Conservation (phyloP, 2,888 invertebrate species). For the Hybos culiciformis region DNA sequence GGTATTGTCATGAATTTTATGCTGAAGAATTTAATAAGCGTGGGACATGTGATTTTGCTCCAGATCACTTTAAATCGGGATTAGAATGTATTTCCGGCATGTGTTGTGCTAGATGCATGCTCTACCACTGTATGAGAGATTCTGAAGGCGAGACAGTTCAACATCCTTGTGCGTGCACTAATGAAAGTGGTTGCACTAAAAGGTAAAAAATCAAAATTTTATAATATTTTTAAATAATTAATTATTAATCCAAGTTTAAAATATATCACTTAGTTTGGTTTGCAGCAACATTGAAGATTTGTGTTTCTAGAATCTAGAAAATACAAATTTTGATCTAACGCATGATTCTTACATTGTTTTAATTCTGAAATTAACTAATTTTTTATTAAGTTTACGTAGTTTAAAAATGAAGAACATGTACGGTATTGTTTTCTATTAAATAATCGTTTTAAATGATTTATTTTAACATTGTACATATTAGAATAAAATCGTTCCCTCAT, state of each 20-base stretch:
- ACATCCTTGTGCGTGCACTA: constrained; percentile 70
- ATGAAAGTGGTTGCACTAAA: constrained; percentile 59
- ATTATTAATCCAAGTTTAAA: neutral
- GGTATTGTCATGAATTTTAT: constrained; percentile 71
- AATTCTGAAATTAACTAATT: too few species aligned
- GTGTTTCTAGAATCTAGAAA: neutral
- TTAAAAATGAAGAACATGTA: too few species aligned
- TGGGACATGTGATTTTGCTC: constrained; percentile 75
- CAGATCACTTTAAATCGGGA: constrained; percentile 66
- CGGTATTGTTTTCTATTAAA: too few species aligned
- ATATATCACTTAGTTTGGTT: neutral
- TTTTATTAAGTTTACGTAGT: too few species aligned
- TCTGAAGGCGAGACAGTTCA: constrained; percentile 75
- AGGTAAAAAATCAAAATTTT: constrained; percentile 35
- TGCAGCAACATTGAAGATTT: neutral
- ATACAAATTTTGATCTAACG: too few species aligned
- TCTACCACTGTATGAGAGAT: constrained; percentile 89
- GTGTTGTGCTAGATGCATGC: constrained; percentile 73
- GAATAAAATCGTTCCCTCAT: too few species aligned
- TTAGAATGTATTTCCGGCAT: constrained; percentile 76
- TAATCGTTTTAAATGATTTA: too few species aligned
- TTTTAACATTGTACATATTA: too few species aligned
- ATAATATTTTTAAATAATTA: neutral
- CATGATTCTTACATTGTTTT: too few species aligned
- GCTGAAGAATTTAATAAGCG: constrained; percentile 70